These are phyloP conservation scores for Bellardia pandia DNA, from an alignment of 2,888 invertebrate species.

Conservation along the genomic window DNA sequence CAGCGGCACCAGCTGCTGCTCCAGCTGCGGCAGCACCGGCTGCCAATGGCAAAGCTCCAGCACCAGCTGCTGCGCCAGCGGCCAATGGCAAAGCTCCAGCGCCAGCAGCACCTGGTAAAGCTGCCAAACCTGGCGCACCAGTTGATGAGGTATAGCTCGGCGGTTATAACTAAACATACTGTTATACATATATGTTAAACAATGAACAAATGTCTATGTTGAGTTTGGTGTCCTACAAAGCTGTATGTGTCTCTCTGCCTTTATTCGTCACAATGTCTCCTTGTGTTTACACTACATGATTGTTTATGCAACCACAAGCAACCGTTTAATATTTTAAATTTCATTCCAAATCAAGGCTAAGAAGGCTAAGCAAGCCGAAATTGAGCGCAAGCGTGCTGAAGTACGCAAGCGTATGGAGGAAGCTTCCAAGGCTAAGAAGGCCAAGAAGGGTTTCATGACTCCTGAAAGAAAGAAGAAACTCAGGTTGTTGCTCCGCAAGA, in stretches of 20 bases:
- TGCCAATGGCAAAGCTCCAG: slow-evolving; percentile 69
- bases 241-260: slow-evolving; percentile 41
- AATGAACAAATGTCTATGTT: not conserved
- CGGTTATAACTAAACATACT: not conserved
- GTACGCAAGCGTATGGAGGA: slow-evolving; percentile 99
- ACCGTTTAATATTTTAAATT: not conserved
- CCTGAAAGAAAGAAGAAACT: slow-evolving; percentile 99
- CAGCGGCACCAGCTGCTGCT: slow-evolving; percentile 75
- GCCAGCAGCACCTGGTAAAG: slow-evolving; percentile 81
- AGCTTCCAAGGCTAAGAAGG: slow-evolving; percentile 99
- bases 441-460: slow-evolving; percentile 99
- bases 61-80: slow-evolving; percentile 71
- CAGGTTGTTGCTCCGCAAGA: slow-evolving; percentile 99
- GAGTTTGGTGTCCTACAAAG: slow-evolving; percentile 7
- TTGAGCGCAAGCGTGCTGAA: slow-evolving; percentile 99
- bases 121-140: slow-evolving; percentile 74
- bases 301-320: not conserved
- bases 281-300: slow-evolving; percentile 35
- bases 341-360: slow-evolving; percentile 89
- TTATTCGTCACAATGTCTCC: slow-evolving; percentile 72
- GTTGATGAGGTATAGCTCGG: slow-evolving; percentile 66
- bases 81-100: slow-evolving; percentile 73
- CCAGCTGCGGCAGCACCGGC: slow-evolving; percentile 72
- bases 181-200: slow-evolving; percentile 35
- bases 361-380: slow-evolving; percentile 98